These are phyloP conservation scores for Dolichallabes microphthalmus DNA, from an alignment of 2,113 vertebrate species.

Conservation along the genomic window DNA sequence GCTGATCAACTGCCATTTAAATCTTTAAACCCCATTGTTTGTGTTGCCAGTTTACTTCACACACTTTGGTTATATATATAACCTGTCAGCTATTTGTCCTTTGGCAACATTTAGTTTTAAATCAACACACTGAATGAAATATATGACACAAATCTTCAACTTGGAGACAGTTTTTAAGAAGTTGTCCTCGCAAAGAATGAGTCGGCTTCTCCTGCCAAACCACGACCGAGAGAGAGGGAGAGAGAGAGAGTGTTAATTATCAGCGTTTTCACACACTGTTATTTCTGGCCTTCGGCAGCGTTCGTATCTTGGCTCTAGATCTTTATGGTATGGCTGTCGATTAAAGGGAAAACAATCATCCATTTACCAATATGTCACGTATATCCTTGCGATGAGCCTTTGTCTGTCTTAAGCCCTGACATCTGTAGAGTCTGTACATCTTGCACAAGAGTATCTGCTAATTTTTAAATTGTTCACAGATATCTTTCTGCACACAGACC, in stretches of 20 bases:
- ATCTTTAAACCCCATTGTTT: constrained; percentile 66
- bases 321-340: constrained; percentile 1
- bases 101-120: constrained; percentile 62
- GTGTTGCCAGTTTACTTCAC: constrained; percentile 66
- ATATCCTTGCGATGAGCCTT: neutral
- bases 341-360: constrained; percentile 13
- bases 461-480: neutral
- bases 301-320: constrained; percentile 25
- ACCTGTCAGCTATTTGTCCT: constrained; percentile 66
- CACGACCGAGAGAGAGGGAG: constrained; percentile 5
- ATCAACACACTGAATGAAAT: constrained; percentile 63
- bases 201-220: constrained; percentile 47
- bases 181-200: constrained; percentile 62
- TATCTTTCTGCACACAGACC: neutral
- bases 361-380: neutral
- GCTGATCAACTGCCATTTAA: constrained; percentile 59
- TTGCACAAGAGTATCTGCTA: neutral
- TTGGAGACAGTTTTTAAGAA: constrained; percentile 59
- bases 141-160: constrained; percentile 58
- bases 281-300: constrained; percentile 36
- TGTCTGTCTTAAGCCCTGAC: neutral
- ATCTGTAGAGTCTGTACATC: neutral
- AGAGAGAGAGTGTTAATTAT: constrained; percentile 56
- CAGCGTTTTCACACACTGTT: constrained; percentile 55
- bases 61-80: constrained; percentile 62